phyloP scores from a whole-genome alignment of 2,888 invertebrate genomes.

The Agriopis leucophaearia region DNA sequence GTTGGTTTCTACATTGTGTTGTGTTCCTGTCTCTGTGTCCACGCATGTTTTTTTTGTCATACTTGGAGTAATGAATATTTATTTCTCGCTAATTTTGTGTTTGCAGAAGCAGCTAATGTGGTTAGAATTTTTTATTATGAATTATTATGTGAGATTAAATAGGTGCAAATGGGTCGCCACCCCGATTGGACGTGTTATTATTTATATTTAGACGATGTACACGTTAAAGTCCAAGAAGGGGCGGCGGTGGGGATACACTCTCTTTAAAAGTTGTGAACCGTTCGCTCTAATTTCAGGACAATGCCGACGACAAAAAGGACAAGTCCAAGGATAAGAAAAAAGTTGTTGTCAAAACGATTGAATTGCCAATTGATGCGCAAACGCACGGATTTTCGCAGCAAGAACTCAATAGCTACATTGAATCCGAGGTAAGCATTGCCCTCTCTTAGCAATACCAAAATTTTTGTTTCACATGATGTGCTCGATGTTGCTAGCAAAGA shows the following conservation, averaged over 20 bases:
- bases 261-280: conserved; percentile 66
- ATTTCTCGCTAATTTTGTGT: conserved; percentile 57
- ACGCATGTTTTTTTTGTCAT: conserved; percentile 81
- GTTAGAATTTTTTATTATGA: conserved; percentile 44
- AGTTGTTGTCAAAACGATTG: conserved; percentile 92
- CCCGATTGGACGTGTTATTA: conserved; percentile 62
- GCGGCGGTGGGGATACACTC: conserved; percentile 72
- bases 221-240: conserved; percentile 58
- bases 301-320: conserved; percentile 88
- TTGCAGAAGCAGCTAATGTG: conserved; percentile 54
- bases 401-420: conserved; percentile 91
- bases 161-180: conserved; percentile 84
- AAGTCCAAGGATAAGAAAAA: conserved; percentile 90
- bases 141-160: conserved; percentile 49
- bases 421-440: conserved; percentile 89
- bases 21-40: conserved; percentile 81
- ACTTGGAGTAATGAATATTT: conserved; percentile 51
- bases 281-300: conserved; percentile 77
- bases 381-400: conserved; percentile 90
- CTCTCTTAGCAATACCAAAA: no score
- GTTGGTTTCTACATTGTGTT: conserved; percentile 62
- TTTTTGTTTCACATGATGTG: no score
- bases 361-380: conserved; percentile 93
- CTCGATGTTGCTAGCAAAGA: no score
- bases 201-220: not conserved